These are phyloP conservation scores for Willisornis vidua DNA, from an alignment of 2,113 vertebrate genomes.

Conservation along the genomic window DNA sequence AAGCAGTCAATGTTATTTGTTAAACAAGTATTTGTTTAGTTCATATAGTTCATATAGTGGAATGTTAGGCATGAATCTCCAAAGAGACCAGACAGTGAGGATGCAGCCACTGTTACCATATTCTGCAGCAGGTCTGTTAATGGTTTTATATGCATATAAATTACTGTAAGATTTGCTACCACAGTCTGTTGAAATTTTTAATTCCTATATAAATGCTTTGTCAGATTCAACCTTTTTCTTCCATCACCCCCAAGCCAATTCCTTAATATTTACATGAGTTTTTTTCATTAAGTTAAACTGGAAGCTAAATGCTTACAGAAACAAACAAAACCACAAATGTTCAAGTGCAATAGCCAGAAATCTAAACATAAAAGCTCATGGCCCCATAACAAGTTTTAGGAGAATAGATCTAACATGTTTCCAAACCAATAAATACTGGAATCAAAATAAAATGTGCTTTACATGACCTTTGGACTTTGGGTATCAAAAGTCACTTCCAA, in stretches of 20 bases:
- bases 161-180: slow-evolving; percentile 10
- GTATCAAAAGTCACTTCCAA: slow-evolving; percentile 66
- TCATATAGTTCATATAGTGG: slow-evolving; percentile 31
- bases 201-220: slow-evolving; percentile 18
- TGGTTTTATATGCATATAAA: background rate
- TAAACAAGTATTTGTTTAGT: slow-evolving; percentile 1
- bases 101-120: background rate
- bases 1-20: slow-evolving; percentile 28
- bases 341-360: slow-evolving; percentile 60
- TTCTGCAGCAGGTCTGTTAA: background rate
- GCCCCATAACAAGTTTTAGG: slow-evolving; percentile 46
- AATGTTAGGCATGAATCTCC: slow-evolving; percentile 58
- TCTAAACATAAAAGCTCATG: slow-evolving; percentile 59
- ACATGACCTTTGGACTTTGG: slow-evolving; percentile 58
- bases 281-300: slow-evolving; percentile 42
- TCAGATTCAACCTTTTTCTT: slow-evolving; percentile 1
- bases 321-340: background rate
- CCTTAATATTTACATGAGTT: slow-evolving; percentile 54
- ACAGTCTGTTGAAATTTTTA: slow-evolving; percentile 16
- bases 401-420: slow-evolving; percentile 50
- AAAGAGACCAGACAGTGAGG: background rate
- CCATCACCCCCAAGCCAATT: background rate
- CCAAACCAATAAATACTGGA: slow-evolving; percentile 63
- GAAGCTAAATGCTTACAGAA: slow-evolving; percentile 53
- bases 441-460: slow-evolving; percentile 48